phyloP scores from a whole-genome alignment of 2,888 invertebrate species.

The Eubasilissa splendida region DNA sequence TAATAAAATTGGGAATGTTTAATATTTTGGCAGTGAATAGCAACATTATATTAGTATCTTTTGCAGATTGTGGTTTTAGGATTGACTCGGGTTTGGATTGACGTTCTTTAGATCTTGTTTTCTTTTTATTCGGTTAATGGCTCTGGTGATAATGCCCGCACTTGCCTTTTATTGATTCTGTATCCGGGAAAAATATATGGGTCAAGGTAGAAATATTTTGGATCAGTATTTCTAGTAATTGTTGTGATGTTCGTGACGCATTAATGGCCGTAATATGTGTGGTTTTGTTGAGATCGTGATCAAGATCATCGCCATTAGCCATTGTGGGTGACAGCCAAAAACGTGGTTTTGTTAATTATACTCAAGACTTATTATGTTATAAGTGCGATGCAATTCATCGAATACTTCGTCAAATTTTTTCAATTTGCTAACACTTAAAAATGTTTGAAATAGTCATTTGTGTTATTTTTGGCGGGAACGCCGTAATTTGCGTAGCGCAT shows the following conservation, averaged over 20 bases:
- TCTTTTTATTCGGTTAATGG: constrained; percentile 52
- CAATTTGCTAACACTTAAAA: constrained; percentile 15
- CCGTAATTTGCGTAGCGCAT: constrained; percentile 43
- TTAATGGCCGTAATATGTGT: constrained; percentile 27
- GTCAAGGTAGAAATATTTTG: constrained; percentile 23
- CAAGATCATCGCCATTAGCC: constrained; percentile 55
- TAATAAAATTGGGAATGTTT: constrained; percentile 23
- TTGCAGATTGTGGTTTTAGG: constrained; percentile 40
- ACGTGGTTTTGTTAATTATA: constrained; percentile 52
- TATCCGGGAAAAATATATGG: constrained; percentile 36
- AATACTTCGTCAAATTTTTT: constrained; percentile 27
- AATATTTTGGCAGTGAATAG: constrained; percentile 23
- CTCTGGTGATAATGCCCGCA: constrained; percentile 46
- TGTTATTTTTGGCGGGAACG: constrained; percentile 57
- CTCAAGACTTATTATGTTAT: constrained; percentile 12
- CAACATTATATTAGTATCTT: constrained; percentile 44
- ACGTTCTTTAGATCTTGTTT: constrained; percentile 54
- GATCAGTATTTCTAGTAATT: constrained; percentile 5
- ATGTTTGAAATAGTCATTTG: constrained; percentile 39
- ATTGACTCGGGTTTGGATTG: constrained; percentile 37
- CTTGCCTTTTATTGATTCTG: constrained; percentile 51
- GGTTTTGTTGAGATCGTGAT: constrained; percentile 43
- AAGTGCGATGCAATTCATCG: constrained; percentile 13
- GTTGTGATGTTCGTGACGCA: constrained; percentile 30
- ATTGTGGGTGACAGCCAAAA: constrained; percentile 56